Percentiles rank a stretch among this genome's conserved stretches.
Conservation (phyloP, 2,888 invertebrate genomes). For the Linhomoeus sp. region DNA sequence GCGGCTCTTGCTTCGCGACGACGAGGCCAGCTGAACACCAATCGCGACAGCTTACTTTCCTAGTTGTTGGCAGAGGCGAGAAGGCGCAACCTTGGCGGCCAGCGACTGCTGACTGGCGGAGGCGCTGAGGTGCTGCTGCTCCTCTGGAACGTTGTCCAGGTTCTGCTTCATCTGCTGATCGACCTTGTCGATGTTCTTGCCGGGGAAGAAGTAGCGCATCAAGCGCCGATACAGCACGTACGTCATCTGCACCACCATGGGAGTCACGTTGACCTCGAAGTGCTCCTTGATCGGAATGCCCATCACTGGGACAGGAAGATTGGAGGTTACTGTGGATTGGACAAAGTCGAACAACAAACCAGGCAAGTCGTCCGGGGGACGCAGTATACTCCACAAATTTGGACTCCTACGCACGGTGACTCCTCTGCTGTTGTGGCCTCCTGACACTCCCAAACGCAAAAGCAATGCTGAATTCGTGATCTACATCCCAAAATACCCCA, state of each 20-base stretch:
- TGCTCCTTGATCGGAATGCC: conserved; percentile 97
- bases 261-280: conserved; percentile 92
- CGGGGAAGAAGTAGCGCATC: conserved; percentile 91
- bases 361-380: too few species aligned
- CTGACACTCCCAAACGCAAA: too few species aligned
- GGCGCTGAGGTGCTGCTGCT: neutral
- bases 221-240: conserved; percentile 60
- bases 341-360: neutral
- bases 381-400: too few species aligned
- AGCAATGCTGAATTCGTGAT: too few species aligned
- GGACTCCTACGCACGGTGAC: too few species aligned
- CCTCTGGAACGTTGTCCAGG: conserved; percentile 16
- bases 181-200: conserved; percentile 44
- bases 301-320: conserved; percentile 47
- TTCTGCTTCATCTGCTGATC: conserved; percentile 10
- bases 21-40: neutral
- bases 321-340: neutral
- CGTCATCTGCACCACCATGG: conserved; percentile 42
- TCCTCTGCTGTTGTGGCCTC: too few species aligned
- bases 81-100: neutral
- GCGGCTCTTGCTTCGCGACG: neutral
- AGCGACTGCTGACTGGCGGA: too few species aligned
- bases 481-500: too few species aligned
- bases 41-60: neutral
- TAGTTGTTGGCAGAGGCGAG: neutral